Evolutionary conservation across 2,797 vertebrate genomes (phyloP).

Genomic region (Gadopsis marmoratus): DNA sequence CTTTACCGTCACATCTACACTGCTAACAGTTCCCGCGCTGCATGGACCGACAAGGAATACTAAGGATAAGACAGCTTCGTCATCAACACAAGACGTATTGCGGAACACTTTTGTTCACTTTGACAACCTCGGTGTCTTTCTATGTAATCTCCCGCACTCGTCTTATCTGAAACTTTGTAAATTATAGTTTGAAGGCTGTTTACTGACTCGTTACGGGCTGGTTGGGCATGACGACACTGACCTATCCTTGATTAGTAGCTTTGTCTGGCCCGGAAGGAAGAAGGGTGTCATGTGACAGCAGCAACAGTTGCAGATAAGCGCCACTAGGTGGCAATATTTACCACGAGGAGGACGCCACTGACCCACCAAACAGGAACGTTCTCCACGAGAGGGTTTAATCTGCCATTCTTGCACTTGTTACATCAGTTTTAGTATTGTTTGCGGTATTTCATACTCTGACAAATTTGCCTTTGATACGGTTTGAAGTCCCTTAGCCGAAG

Average conservation of each 20-base stretch:
- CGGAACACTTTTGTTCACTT: not conserved
- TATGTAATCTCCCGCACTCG: fast-evolving
- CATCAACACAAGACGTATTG: not conserved
- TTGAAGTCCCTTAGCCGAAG: not conserved
- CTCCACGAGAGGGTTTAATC: too few species aligned
- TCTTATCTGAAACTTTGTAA: fast-evolving
- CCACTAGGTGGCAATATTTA: constrained; percentile 44
- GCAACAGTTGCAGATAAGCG: not conserved
- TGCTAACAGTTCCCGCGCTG: constrained; percentile 68
- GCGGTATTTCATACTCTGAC: not conserved
- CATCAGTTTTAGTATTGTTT: not conserved
- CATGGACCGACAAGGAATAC: not conserved
- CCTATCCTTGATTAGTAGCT: not conserved
- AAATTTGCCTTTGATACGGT: not conserved
- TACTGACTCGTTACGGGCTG: fast-evolving
- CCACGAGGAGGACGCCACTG: not conserved
- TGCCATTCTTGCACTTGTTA: not conserved
- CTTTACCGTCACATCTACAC: not conserved
- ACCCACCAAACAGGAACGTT: fast-evolving
- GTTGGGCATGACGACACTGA: not conserved
- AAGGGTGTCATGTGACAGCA: constrained; percentile 9
- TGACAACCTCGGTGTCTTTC: not conserved
- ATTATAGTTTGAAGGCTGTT: not conserved
- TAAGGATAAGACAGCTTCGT: not conserved
- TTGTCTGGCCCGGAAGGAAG: not conserved